Base-by-base conservation (phyloP, 2,113 vertebrate genomes). In the Myotis davidii region DNA sequence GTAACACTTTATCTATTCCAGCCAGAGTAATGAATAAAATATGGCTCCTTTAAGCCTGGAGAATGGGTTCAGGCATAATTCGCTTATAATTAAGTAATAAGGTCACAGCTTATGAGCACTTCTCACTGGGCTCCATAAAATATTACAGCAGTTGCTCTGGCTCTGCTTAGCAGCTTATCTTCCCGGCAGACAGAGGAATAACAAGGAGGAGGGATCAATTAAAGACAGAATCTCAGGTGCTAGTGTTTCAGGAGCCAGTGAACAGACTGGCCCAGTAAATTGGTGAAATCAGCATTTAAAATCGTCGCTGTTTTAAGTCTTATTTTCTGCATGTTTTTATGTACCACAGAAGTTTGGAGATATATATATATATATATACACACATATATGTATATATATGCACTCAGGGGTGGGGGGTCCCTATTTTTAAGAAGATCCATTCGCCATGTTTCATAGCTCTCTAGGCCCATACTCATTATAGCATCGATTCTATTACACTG, bases 71-170 rank as follows among this genome's bases (percentile, higher is more conserved):
- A 89, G 88, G 48, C 13, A 56, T 83, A 20, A 95, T 72, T 85
- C 4, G 72, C 37, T 85, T 17, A 83, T 72, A 96, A 86, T 67
- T 86, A 91, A 95, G 85, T 87, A 96, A 92, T 52, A 93, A 56
- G 18, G 61, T 95, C 88, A 48, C 67, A 87, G 39, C 42, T 85
- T 93, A 88, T 42, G 54, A 89, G 64, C 74, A 67, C 18, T 84
- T 92, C 82, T 93, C 90, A 59, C n/a, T 42, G 42, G 45, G 10
- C 42, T 89, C 42, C 42, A 85, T 70, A 70, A 91, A 95, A 92
- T 79, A 90, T 70, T 50, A 34, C 61, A 34, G 73, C 13, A 85
- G 48, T 56, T 65, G 2, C 4, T 56, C 10, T 59, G 11, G 21
- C 18, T 94, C 72, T 73, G 13, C 74, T 48, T 78, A 74, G 42